A percentile compares a stretch with the other conserved stretches of the same genome.
Evolutionary conservation across 2,888 invertebrate species (phyloP).

Genomic region (Machimus rusticus): DNA sequence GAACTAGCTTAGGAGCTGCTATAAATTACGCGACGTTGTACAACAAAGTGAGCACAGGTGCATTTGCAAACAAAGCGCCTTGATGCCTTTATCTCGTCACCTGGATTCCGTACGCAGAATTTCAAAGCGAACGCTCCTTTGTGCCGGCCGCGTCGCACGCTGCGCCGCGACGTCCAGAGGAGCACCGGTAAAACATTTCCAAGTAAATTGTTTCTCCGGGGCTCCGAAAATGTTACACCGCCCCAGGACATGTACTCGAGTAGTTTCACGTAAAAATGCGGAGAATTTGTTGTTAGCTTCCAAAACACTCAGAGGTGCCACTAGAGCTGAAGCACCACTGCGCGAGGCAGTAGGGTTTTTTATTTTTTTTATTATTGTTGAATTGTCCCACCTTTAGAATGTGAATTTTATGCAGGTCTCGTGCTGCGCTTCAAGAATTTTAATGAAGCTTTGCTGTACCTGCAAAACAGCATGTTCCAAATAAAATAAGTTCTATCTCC

Average conservation of each 20-base stretch:
- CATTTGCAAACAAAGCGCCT: not conserved
- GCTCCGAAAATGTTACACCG: not conserved
- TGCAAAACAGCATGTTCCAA: not conserved
- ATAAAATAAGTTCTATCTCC: not conserved
- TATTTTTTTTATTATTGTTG: not conserved
- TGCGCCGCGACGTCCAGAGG: not conserved
- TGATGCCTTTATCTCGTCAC: not conserved
- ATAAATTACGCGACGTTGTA: not conserved
- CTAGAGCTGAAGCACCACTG: not conserved
- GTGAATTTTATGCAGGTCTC: not conserved
- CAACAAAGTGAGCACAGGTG: not conserved
- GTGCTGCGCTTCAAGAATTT: not conserved
- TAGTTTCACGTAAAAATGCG: not conserved
- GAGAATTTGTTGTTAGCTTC: not conserved
- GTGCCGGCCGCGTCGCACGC: not conserved
- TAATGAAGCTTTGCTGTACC: not conserved
- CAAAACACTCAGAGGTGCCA: not conserved
- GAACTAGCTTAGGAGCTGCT: not conserved
- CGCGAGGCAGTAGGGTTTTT: not conserved
- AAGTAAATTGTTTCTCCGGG: not conserved
- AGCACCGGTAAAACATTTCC: not conserved
- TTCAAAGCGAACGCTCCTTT: not conserved
- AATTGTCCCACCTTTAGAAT: not conserved
- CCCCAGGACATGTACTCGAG: not conserved
- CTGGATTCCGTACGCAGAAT: not conserved